Evolutionary conservation across 2,797 vertebrate species (phyloP).

Genomic region (Pachyuromys duprasi): DNA sequence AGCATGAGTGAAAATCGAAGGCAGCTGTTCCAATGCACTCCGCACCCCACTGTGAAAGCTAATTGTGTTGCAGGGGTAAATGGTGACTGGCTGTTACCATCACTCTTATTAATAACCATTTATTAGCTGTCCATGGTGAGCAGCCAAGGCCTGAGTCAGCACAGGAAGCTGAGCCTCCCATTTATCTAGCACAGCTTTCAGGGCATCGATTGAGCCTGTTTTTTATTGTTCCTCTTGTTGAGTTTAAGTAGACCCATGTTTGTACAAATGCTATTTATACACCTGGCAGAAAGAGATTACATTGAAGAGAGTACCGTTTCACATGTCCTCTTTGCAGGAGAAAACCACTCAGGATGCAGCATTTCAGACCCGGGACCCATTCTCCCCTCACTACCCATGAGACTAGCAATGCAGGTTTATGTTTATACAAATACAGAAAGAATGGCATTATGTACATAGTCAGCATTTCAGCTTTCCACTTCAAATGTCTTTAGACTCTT

Average conservation of each 20-base stretch:
- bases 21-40: background rate
- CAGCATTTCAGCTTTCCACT: background rate
- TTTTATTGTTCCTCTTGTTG: background rate
- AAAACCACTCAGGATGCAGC: fast-evolving
- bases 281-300: background rate
- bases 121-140: background rate
- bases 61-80: background rate
- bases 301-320: fast-evolving
- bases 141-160: background rate
- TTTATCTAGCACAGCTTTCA: no score
- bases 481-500: background rate
- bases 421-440: background rate
- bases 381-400: fast-evolving
- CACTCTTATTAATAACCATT: background rate
- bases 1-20: fast-evolving
- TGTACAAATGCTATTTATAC: background rate
- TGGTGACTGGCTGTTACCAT: background rate
- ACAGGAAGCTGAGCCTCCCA: background rate
- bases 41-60: background rate
- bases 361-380: background rate
- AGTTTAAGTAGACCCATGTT: conserved; percentile 9
- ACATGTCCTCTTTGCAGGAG: fast-evolving
- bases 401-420: background rate
- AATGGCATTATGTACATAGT: fast-evolving
- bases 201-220: background rate